These are phyloP conservation scores for Vollenhovia emeryi DNA, from an alignment of 1,140 invertebrate genomes.

Conservation along the genomic window DNA sequence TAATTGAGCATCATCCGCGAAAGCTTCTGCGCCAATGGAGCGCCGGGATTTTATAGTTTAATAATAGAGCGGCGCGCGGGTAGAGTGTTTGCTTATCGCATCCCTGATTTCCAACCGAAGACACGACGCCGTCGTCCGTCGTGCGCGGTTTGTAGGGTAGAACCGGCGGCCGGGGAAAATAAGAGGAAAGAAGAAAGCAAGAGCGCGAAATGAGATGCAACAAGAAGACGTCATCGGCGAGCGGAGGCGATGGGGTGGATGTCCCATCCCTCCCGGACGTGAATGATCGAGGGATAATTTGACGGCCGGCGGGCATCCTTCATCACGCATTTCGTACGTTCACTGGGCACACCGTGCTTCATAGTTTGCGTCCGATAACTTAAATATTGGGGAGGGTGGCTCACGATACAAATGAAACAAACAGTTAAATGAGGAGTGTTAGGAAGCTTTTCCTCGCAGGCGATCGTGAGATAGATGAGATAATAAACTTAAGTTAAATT, in stretches of 20 bases:
- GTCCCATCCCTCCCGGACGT: slow-evolving; percentile 53
- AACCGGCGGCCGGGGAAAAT: slow-evolving; percentile 14
- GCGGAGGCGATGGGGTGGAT: slow-evolving; percentile 33
- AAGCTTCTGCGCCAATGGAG: slow-evolving; percentile 65
- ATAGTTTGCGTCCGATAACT: slow-evolving; percentile 1
- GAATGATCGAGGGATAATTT: slow-evolving; percentile 75
- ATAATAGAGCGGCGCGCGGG: slow-evolving; percentile 75
- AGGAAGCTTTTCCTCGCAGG: too few species aligned
- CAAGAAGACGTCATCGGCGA: slow-evolving; percentile 32
- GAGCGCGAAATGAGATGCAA: slow-evolving; percentile 42
- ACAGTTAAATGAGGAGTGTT: neutral
- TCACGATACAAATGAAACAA: too few species aligned
- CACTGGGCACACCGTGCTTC: neutral
- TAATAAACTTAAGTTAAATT: too few species aligned
- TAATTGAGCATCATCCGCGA: slow-evolving; percentile 16
- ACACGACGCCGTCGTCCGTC: slow-evolving; percentile 56
- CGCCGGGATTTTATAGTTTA: slow-evolving; percentile 74
- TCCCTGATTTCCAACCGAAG: slow-evolving; percentile 68
- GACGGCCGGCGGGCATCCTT: slow-evolving; percentile 62
- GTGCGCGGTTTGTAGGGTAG: slow-evolving; percentile 44
- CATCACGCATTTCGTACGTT: slow-evolving; percentile 66
- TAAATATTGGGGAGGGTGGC: too few species aligned
- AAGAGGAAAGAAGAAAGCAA: slow-evolving; percentile 40
- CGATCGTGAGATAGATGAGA: too few species aligned
- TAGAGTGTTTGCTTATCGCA: slow-evolving; percentile 77